A percentile compares a stretch with the other conserved stretches of the same genome.
These are phyloP conservation scores for Melanostoma mellinum DNA, from an alignment of 2,888 invertebrate genomes.

Conservation along the genomic window DNA sequence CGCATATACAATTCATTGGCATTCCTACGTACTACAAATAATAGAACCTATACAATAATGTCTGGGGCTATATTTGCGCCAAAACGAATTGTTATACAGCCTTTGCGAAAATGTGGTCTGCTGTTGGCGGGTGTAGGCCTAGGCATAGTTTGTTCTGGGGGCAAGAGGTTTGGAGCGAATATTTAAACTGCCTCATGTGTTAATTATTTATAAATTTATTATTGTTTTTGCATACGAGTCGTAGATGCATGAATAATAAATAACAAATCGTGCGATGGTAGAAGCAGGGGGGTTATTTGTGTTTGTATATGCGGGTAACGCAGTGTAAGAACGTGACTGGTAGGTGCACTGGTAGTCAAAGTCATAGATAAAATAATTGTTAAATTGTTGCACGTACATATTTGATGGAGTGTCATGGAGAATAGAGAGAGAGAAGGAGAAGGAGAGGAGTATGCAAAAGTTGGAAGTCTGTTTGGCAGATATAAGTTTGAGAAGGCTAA, in stretches of 20 bases:
- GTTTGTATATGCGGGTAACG: conserved; percentile 19
- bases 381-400: conserved; percentile 63
- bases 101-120: not conserved
- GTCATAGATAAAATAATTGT: conserved; percentile 36
- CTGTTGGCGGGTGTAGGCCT: conserved; percentile 5
- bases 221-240: conserved; percentile 27
- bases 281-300: not conserved
- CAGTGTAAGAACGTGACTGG: conserved; percentile 55
- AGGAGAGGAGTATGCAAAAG: not conserved
- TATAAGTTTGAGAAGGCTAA: conserved; percentile 19
- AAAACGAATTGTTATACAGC: conserved; percentile 10
- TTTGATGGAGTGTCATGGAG: conserved; percentile 54
- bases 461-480: conserved; percentile 2
- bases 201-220: conserved; percentile 69
- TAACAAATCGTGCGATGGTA: conserved; percentile 12
- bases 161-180: conserved; percentile 12
- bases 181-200: conserved; percentile 59
- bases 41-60: conserved; percentile 3
- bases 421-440: conserved; percentile 9
- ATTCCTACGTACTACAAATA: not conserved
- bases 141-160: not conserved
- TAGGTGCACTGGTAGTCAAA: conserved; percentile 15
- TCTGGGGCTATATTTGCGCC: conserved; percentile 20
- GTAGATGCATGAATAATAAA: conserved; percentile 28
- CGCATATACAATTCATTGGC: conserved; percentile 11